These are phyloP conservation scores for Parochlus steinenii DNA, from an alignment of 2,888 invertebrate genomes.

Conservation along the genomic window DNA sequence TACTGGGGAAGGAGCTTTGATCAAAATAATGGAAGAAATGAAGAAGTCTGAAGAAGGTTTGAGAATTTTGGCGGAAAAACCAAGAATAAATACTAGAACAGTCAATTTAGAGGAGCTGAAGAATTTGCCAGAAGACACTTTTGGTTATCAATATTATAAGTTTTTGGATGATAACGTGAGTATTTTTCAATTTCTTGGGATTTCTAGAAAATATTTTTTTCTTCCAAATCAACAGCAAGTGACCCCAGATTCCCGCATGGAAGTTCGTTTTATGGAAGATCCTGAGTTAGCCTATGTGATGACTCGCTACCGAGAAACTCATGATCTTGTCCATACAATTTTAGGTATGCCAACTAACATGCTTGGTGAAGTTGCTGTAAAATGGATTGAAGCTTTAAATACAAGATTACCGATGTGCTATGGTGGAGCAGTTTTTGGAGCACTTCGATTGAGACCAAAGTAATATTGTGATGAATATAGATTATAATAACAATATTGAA, in stretches of 20 bases:
- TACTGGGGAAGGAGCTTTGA: slow-evolving; percentile 56
- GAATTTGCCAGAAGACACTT: slow-evolving; percentile 55
- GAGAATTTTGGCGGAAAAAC: slow-evolving; percentile 57
- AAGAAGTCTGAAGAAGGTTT: slow-evolving; percentile 55
- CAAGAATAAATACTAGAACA: slow-evolving; percentile 71
- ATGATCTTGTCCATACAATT: slow-evolving; percentile 85
- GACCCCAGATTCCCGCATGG: slow-evolving; percentile 77
- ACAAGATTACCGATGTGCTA: slow-evolving; percentile 91
- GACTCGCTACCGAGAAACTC: slow-evolving; percentile 93
- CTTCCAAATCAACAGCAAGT: slow-evolving; percentile 38
- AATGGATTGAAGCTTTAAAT: slow-evolving; percentile 96
- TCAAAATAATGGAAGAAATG: slow-evolving; percentile 61
- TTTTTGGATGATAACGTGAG: slow-evolving; percentile 59
- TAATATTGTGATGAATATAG: slow-evolving; percentile 57
- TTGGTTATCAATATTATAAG: slow-evolving; percentile 73
- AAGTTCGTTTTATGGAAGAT: slow-evolving; percentile 85
- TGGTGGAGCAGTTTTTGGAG: slow-evolving; percentile 83
- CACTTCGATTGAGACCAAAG: slow-evolving; percentile 67
- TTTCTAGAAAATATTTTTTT: slow-evolving; percentile 30
- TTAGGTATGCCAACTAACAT: slow-evolving; percentile 89
- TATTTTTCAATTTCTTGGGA: slow-evolving; percentile 36
- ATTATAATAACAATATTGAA: slow-evolving; percentile 64
- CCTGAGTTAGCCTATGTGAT: slow-evolving; percentile 82
- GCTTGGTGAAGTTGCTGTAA: slow-evolving; percentile 83
- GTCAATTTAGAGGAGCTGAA: slow-evolving; percentile 57